These are phyloP conservation scores for Hylaea fasciaria DNA, from an alignment of 2,888 invertebrate genomes.

Conservation along the genomic window DNA sequence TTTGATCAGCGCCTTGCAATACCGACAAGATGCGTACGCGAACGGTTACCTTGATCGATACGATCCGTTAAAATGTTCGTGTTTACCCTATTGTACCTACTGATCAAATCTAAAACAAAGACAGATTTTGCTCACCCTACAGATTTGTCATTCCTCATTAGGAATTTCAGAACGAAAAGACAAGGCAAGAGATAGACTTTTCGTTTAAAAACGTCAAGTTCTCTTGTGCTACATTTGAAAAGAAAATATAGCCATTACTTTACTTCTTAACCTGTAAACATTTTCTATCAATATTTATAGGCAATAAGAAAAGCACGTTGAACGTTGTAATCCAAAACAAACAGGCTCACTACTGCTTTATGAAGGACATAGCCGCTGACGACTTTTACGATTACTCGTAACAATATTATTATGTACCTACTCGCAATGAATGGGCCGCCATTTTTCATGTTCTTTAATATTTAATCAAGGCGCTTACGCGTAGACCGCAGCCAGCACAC, in stretches of 20 bases:
- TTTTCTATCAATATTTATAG: constrained; percentile 24
- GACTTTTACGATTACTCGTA: not conserved
- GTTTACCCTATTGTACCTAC: no score
- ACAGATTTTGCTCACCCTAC: no score
- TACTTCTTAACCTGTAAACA: constrained; percentile 12
- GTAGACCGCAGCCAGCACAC: constrained; percentile 7
- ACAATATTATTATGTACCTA: no score
- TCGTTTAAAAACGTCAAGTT: constrained; percentile 34
- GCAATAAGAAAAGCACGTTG: not conserved
- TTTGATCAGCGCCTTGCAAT: no score
- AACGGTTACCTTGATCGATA: no score
- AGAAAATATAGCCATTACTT: constrained; percentile 25
- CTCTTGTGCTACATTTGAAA: constrained; percentile 24
- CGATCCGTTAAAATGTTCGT: no score
- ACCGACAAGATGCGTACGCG: no score
- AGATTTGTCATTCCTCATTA: constrained; percentile 5
- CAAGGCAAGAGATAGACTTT: constrained; percentile 2
- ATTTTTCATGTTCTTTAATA: constrained; percentile 18
- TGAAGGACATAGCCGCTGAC: constrained; percentile 5
- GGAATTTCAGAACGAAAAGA: not conserved
- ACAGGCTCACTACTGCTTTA: constrained; percentile 6
- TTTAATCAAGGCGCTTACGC: constrained; percentile 26
- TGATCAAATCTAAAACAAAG: no score
- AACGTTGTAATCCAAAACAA: not conserved
- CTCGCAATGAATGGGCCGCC: not conserved